Evolutionary conservation across 2,888 invertebrate genomes (phyloP).

Genomic region (Hydrotaea diabolus): DNA sequence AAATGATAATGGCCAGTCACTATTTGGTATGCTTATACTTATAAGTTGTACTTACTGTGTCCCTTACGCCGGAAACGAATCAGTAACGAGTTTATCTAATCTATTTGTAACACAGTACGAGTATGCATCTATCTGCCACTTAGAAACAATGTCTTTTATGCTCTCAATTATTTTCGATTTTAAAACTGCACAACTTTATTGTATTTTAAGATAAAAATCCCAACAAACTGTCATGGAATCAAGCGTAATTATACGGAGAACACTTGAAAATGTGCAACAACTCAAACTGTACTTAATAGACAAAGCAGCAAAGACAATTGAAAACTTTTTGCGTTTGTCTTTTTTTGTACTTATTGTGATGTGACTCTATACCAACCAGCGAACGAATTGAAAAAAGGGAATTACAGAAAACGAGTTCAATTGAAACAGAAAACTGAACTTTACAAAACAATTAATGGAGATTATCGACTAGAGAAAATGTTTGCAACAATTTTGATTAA

Average conservation of each 20-base stretch:
- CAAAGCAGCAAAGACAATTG: conserved; percentile 16
- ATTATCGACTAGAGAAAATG: not conserved
- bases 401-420: not conserved
- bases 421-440: not conserved
- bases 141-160: not conserved
- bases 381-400: not conserved
- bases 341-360: not conserved
- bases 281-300: conserved; percentile 34
- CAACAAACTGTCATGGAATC: not conserved
- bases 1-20: too few relatives aligned
- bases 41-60: too few relatives aligned
- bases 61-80: too few relatives aligned
- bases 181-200: not conserved
- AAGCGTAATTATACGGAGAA: conserved; percentile 53
- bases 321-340: not conserved
- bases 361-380: not conserved
- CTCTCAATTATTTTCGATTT: not conserved
- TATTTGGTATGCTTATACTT: too few relatives aligned
- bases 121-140: too few relatives aligned
- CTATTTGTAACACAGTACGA: too few relatives aligned
- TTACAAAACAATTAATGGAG: conserved; percentile 2
- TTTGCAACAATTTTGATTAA: not conserved
- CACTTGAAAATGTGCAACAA: conserved; percentile 42
- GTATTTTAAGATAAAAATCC: not conserved
- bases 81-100: too few relatives aligned